Evolutionary conservation across 2,797 vertebrate species (phyloP).

Genomic region (Lagodon rhomboides): DNA sequence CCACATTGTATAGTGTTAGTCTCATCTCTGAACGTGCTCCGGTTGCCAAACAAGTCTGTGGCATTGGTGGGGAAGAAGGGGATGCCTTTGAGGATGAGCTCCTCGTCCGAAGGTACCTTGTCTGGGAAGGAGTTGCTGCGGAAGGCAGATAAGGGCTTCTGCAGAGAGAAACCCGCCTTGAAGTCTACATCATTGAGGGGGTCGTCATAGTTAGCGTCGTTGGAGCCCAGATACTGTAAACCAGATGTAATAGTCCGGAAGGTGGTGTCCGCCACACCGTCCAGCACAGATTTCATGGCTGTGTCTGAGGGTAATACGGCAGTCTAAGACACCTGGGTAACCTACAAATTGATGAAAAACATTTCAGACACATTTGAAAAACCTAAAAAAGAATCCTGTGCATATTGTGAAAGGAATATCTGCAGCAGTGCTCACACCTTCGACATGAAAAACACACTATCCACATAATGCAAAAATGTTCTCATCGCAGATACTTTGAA

Average conservation of each 20-base stretch:
- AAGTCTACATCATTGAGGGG: conserved; percentile 80
- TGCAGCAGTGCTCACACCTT: conserved; percentile 7
- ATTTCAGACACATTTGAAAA: conserved; percentile 60
- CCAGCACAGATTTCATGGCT: conserved; percentile 98
- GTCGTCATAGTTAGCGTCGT: conserved; percentile 93
- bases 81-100: conserved; percentile 89
- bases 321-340: conserved; percentile 75
- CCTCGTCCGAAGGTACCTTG: conserved; percentile 93
- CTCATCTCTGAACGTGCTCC: conserved; percentile 90
- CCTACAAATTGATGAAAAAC: conserved; percentile 78
- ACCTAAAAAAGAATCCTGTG: neutral
- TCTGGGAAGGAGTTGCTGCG: conserved; percentile 93
- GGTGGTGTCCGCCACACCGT: conserved; percentile 98
- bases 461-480: neutral
- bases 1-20: conserved; percentile 94
- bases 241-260: conserved; percentile 99
- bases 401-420: neutral
- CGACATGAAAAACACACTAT: conserved; percentile 11
- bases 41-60: conserved; percentile 94
- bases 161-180: conserved; percentile 87
- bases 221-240: conserved; percentile 94
- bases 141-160: conserved; percentile 95
- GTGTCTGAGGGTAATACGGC: conserved; percentile 79
- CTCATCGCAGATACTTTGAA: conserved; percentile 4
- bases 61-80: conserved; percentile 92